phyloP scores from a whole-genome alignment of 2,888 invertebrate species.

The Ophraella communa region DNA sequence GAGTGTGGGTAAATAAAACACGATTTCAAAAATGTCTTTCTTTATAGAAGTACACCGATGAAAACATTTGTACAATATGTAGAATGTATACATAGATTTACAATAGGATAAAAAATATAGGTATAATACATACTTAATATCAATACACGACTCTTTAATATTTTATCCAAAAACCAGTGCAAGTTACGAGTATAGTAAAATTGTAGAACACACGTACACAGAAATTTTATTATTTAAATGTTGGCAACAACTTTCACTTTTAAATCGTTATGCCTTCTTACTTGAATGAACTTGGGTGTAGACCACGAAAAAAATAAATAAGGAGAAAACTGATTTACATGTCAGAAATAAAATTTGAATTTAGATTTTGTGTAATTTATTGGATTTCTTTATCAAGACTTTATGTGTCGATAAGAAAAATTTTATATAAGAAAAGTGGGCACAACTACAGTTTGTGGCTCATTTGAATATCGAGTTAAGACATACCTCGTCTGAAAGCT shows the following conservation, averaged over 20 bases:
- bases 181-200: constrained; percentile 13
- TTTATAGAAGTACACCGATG: constrained; percentile 12
- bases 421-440: no score
- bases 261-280: background rate
- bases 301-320: no score
- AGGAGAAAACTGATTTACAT: no score
- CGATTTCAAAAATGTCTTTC: constrained; percentile 3
- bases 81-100: constrained; percentile 22
- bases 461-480: no score
- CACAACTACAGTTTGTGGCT: no score
- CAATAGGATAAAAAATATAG: constrained; percentile 14
- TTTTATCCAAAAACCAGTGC: constrained; percentile 14
- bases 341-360: no score
- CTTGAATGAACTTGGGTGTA: background rate
- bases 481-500: no score
- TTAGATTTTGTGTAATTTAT: no score
- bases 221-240: constrained; percentile 9
- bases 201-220: constrained; percentile 12
- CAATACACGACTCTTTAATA: constrained; percentile 7
- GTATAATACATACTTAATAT: constrained; percentile 5
- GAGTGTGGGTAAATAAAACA: background rate
- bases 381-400: no score
- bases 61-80: constrained; percentile 21
- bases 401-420: no score
- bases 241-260: constrained; percentile 5